Evolutionary conservation across 2,797 vertebrate species (phyloP).

Genomic region (Crypturellus tataupa): DNA sequence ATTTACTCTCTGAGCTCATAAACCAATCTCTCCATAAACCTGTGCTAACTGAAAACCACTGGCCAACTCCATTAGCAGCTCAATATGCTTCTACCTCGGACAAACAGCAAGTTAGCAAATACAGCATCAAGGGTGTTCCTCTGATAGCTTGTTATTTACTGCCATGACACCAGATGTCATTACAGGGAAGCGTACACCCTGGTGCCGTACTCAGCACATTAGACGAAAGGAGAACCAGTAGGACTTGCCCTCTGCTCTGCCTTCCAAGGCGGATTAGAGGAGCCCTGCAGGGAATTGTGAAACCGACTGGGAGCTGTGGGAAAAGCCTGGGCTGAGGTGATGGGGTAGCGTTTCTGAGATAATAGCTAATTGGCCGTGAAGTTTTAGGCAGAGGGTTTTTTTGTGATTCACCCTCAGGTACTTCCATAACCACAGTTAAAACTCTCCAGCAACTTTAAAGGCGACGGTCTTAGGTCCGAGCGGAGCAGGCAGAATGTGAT

Average conservation of each 20-base stretch:
- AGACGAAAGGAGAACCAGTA: not conserved
- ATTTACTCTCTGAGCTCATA: not conserved
- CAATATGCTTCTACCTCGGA: not conserved
- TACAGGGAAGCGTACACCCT: not conserved
- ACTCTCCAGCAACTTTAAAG: not conserved
- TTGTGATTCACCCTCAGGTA: not conserved
- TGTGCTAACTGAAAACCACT: not conserved
- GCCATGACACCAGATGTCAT: not conserved
- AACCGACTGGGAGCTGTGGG: not conserved
- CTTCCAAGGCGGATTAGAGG: not conserved
- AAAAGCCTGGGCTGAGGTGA: rapidly evolving
- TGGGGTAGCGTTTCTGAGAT: rapidly evolving
- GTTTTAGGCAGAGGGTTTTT: not conserved
- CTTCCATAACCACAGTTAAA: not conserved
- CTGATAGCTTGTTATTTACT: not conserved
- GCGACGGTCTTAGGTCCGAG: not conserved
- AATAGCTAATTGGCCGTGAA: not conserved
- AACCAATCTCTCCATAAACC: not conserved
- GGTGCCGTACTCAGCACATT: rapidly evolving
- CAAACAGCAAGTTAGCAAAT: not conserved
- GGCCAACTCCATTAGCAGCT: not conserved
- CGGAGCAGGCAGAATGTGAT: not conserved
- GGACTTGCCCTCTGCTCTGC: not conserved
- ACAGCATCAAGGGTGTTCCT: not conserved
- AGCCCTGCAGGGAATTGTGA: not conserved